Evolutionary conservation across 2,113 vertebrate species (phyloP), one percentile per base, ranked within the genome.

Genomic region (Aramus guarauna): DNA sequence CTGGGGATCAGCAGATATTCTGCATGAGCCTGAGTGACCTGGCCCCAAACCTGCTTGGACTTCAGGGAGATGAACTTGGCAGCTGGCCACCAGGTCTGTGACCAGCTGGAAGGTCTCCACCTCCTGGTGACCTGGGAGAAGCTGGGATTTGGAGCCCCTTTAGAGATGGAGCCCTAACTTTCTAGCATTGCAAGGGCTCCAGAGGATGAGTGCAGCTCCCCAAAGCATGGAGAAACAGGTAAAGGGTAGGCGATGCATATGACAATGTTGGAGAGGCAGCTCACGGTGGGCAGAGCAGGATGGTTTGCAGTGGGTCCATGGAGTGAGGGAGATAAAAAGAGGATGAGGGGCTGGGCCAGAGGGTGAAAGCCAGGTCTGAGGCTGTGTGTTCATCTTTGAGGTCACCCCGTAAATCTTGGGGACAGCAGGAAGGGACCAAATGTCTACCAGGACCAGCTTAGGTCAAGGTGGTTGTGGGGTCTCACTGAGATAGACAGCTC

Each of bases 171-270:
- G 1, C 20, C 11, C 5, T 56, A 34, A 13, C 1, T 74, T 85
- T 78, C 23, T 55, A 1, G 39, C 26, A 32, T 43, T 56, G 0
- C 3, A 12, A 75, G 9, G 24, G 43, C 4, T 82, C 56, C 37
- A 68, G 64, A 68, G 29, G 11, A 52, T 26, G 2, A 72, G 15
- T 23, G 41, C 12, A 78, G 5, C 3, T 78, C 12, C n/a, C 13
- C n/a, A 71, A 32, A 67, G 15, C 16, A 11, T 2, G 6, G 37
- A 50, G 8, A 29, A 0, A 0, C 7, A 2, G 3, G 18, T 47
- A 72, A 63, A 77, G 20, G 36, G 1, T 9, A 72, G 39, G 8
- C 0, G 1, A 75, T 59, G 20, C 12, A 10, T 16, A 8, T 2
- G 3, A 16, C 48, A 60, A 5, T 0, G 0, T 8, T 75, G 62